Conservation (phyloP, 37 sponge, comb jelly and placozoan genomes). For the Chondrilla cf. caribensis region DNA sequence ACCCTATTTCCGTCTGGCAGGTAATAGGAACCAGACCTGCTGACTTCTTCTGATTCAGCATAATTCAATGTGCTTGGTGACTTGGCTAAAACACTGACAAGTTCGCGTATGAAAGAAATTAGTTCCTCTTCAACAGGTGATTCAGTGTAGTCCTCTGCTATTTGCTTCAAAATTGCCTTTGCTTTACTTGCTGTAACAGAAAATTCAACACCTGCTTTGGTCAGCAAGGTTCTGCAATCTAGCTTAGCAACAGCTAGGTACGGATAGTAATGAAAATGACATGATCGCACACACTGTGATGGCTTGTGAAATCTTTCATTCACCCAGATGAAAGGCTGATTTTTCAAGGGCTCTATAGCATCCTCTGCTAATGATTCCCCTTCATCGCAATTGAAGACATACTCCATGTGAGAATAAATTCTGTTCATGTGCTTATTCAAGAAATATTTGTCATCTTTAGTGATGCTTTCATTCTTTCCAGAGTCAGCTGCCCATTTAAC, state of each 20-base stretch:
- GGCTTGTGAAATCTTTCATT: neutral
- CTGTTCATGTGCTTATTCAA: neutral
- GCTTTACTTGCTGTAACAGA: neutral
- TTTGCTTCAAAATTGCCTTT: neutral
- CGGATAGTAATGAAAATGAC: neutral
- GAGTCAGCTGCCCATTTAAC: neutral
- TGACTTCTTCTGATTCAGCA: neutral
- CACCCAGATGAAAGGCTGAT: neutral
- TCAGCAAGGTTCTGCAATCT: neutral
- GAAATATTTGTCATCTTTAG: neutral
- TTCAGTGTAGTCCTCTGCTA: neutral
- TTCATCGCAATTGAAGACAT: neutral
- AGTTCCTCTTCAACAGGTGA: neutral
- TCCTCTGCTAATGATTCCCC: neutral
- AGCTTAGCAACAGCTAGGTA: neutral
- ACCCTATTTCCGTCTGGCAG: slow-evolving; percentile 44
- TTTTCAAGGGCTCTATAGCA: neutral
- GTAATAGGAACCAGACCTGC: neutral
- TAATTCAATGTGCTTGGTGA: too few species aligned
- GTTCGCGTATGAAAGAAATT: neutral
- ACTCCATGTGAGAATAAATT: neutral
- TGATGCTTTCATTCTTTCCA: neutral
- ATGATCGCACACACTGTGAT: neutral
- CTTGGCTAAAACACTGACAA: too few species aligned
- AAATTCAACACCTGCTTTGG: neutral